Conservation (phyloP, 1,140 invertebrate species). For the Cepaea nemoralis region DNA sequence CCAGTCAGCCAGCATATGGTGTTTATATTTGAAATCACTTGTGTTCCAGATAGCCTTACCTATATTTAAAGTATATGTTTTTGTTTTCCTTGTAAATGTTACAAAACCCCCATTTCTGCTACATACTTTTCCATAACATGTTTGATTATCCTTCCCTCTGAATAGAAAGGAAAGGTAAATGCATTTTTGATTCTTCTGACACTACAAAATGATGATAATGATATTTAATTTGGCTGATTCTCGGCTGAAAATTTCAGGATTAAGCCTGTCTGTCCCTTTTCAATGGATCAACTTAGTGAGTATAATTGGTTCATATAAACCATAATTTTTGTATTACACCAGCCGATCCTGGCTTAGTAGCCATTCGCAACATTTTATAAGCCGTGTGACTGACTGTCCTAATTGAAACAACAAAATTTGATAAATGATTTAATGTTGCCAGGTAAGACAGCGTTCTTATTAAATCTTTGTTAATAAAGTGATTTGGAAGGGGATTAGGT, state of each 20-base stretch:
- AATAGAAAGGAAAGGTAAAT: neutral
- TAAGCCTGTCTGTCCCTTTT: constrained; percentile 44
- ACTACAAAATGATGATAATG: neutral
- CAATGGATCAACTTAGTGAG: constrained; percentile 44
- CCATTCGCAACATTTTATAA: constrained; percentile 40
- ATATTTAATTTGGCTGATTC: constrained; percentile 42
- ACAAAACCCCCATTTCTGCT: neutral
- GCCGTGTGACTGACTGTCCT: constrained; percentile 35
- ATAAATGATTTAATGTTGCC: neutral
- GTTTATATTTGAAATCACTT: neutral
- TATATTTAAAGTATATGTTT: constrained; percentile 1
- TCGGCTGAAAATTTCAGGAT: constrained; percentile 45
- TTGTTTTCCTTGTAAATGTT: neutral
- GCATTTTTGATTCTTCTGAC: constrained; percentile 15
- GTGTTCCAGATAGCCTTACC: neutral
- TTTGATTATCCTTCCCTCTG: neutral
- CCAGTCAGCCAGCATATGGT: neutral
- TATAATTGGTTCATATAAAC: constrained; percentile 45
- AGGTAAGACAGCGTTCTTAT: neutral
- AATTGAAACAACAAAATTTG: neutral
- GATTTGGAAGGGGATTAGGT: neutral
- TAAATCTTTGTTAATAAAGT: neutral
- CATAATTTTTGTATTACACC: constrained; percentile 47
- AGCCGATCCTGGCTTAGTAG: constrained; percentile 43
- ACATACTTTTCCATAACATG: neutral